These are phyloP conservation scores for Periplaneta americana DNA, from an alignment of 1,140 invertebrate genomes.

Conservation along the genomic window DNA sequence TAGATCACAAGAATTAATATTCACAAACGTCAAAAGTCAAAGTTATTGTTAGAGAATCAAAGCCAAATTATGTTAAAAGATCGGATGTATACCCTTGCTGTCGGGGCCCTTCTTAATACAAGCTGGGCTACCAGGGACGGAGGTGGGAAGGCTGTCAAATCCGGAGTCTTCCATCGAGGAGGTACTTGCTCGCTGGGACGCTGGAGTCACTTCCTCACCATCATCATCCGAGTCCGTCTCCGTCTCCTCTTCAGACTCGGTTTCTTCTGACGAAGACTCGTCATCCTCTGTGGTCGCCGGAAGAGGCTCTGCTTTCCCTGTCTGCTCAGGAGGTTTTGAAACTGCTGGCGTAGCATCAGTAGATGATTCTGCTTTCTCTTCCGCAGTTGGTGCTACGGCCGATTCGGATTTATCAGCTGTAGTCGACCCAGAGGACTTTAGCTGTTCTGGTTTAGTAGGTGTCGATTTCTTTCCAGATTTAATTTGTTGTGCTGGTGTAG, in stretches of 20 bases:
- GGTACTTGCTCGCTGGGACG: not conserved
- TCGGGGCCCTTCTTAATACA: conserved; percentile 13
- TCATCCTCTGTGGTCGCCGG: not conserved
- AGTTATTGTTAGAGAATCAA: not conserved
- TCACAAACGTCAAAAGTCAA: not conserved
- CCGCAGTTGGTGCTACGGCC: not conserved
- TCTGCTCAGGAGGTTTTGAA: not conserved
- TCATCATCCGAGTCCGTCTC: conserved; percentile 15
- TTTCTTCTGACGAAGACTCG: conserved; percentile 17
- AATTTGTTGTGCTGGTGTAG: too few species aligned
- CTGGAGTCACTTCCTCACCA: not conserved
- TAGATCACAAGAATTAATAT: not conserved
- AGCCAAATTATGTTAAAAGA: not conserved
- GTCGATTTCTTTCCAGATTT: too few species aligned
- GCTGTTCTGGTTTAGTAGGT: too few species aligned
- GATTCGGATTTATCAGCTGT: not conserved
- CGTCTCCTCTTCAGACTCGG: conserved; percentile 4
- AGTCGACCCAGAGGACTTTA: not conserved
- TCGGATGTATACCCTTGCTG: not conserved
- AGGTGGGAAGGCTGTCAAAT: conserved; percentile 17
- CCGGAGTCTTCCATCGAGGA: conserved; percentile 22
- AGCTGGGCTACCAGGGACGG: conserved; percentile 14
- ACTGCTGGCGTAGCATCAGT: not conserved
- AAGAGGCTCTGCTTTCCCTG: not conserved
- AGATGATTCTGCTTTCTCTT: not conserved